Base-by-base conservation (phyloP, 2,888 invertebrate species). In the Thecophora atra region DNA sequence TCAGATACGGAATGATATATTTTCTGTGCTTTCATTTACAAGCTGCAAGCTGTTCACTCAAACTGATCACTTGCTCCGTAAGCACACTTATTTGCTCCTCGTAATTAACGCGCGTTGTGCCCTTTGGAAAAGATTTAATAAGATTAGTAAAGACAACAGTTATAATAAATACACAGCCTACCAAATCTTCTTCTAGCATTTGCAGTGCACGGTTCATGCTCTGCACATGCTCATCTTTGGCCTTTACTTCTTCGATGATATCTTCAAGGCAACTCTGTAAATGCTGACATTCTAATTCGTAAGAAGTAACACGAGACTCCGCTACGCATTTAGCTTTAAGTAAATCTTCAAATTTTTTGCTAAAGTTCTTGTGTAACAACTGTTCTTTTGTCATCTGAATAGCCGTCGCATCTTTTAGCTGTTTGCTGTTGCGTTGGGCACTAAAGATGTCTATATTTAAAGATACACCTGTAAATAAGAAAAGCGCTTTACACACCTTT, bases 21-120 rank as follows among this genome's bases (percentile, higher is more conserved):
- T 21, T n/a, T 6, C 19, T 54, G 21, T 8, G n/a, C 21, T 74
- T 74, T 78, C 81, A 86, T 80, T 86, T 86, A 78, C 82, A 82
- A 66, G 84, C 84, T 69, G 96, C 91, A 65, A 98, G 89, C 87
- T 95, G 96, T 79, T 97, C 97, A 87, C 88, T 96, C 89, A 89
- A 87, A 62, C 87, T 89, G 47, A 90, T 90, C 72, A 90, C 88
- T 85, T 91, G 91, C 77, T 91, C 91, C 6, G 90, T 90, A 47
- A 91, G 85, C 56, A 90, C 89, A 0, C 88, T 89, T 84, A 91
- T 89, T 84, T 91, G 90, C 75, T 90, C 88, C 79, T 90, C 90
- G 82, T 92, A 93, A 85, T 92, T 92, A 76, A 88, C 87, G 0
- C 90, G 88, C 19, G 90, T 91, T 2, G 90, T 86, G 68, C 86